These are phyloP conservation scores for Acropternis orthonyx DNA, from an alignment of 2,797 vertebrate species.

Conservation along the genomic window DNA sequence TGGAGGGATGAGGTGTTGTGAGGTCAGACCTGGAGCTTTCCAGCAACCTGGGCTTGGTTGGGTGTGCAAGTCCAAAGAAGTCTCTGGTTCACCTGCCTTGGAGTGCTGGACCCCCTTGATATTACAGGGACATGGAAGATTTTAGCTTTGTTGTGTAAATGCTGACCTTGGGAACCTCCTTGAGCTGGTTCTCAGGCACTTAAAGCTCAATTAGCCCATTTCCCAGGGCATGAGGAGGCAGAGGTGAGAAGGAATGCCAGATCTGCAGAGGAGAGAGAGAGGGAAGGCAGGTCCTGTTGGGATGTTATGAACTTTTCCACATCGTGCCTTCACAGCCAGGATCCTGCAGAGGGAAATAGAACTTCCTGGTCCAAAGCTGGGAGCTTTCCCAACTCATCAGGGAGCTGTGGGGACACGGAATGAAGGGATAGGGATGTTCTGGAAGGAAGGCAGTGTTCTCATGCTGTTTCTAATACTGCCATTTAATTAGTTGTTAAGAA, in stretches of 20 bases:
- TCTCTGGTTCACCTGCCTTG: not conserved
- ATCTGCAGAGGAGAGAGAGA: not conserved
- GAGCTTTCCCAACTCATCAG: not conserved
- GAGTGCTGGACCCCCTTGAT: not conserved
- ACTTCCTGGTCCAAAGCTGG: not conserved
- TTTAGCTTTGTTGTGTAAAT: not conserved
- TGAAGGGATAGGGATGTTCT: not conserved
- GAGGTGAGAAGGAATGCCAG: not conserved
- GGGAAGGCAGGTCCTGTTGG: not conserved
- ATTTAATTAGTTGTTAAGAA: constrained; percentile 6
- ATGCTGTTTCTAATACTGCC: constrained; percentile 26
- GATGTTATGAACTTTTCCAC: not conserved
- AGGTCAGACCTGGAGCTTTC: not conserved
- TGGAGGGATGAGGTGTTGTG: not conserved
- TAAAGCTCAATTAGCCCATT: not conserved
- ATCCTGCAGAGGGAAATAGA: not conserved
- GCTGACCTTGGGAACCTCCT: not conserved
- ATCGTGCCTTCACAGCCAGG: not conserved
- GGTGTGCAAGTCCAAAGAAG: not conserved
- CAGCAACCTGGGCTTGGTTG: not conserved
- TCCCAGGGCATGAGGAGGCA: not conserved
- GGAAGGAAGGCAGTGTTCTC: constrained; percentile 7
- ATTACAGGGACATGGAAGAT: not conserved
- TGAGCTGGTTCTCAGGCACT: not conserved
- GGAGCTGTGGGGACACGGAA: not conserved